A percentile compares a stretch with the other conserved stretches of the same genome.
phyloP scores from a whole-genome alignment of 2,797 vertebrate species.

The Limosa lapponica region DNA sequence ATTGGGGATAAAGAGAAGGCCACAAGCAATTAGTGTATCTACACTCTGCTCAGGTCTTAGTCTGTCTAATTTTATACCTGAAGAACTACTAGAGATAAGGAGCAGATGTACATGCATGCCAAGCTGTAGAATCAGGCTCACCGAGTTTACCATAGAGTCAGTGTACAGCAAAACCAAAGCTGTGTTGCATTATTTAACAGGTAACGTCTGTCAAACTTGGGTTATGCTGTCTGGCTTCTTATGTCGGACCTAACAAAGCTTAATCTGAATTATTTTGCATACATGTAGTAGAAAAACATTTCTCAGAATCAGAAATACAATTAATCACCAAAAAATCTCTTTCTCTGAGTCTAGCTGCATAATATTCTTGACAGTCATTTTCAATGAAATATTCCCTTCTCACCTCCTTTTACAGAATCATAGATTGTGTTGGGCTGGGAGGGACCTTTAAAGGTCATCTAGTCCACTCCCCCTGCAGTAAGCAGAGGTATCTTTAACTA shows the following conservation, averaged over 20 bases:
- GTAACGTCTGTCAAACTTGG: not conserved
- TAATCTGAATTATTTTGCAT: not conserved
- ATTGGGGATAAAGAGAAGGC: not conserved
- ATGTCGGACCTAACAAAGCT: not conserved
- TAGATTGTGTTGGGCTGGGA: too few relatives aligned
- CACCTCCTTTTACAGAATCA: not conserved
- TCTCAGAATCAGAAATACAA: not conserved
- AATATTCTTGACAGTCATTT: not conserved
- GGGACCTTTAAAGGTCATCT: too few relatives aligned
- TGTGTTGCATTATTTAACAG: not conserved
- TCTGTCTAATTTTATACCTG: not conserved
- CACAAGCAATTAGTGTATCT: not conserved
- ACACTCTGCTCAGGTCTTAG: not conserved
- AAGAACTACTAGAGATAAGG: not conserved
- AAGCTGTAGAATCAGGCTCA: not conserved
- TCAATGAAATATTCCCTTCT: not conserved
- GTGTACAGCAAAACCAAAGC: not conserved
- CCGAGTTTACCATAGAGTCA: not conserved
- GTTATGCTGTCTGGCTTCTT: not conserved
- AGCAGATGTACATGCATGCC: not conserved
- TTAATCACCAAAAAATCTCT: not conserved
- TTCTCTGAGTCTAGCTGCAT: not conserved
- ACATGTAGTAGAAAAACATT: not conserved
- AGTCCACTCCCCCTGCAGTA: too few relatives aligned
- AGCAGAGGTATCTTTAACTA: too few relatives aligned